Evolutionary conservation across 2,113 vertebrate genomes (phyloP).

Genomic region (Trichomycterus rosablanca): DNA sequence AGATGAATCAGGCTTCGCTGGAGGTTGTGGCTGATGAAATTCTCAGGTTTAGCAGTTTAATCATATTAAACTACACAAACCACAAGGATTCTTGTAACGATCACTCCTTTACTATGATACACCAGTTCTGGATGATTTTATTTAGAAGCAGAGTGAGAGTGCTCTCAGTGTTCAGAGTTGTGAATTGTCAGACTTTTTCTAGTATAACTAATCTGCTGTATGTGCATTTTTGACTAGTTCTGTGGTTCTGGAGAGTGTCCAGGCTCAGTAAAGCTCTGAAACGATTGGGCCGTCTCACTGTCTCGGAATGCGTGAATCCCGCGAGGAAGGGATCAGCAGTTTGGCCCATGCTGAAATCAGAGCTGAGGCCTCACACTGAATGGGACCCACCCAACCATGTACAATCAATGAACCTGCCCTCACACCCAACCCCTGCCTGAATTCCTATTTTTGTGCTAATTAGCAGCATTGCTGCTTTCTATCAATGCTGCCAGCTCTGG

Average conservation of each 20-base stretch:
- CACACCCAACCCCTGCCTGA: neutral
- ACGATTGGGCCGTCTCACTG: conserved; percentile 23
- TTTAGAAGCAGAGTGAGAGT: no score
- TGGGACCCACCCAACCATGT: conserved; percentile 12
- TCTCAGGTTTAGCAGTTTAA: no score
- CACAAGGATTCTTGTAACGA: no score
- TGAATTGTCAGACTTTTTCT: no score
- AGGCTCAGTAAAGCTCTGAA: conserved; percentile 14
- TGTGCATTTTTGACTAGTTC: conserved; percentile 12
- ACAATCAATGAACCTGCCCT: conserved; percentile 21
- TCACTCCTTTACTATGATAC: no score
- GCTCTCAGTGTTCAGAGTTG: no score
- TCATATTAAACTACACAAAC: no score
- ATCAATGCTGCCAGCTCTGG: conserved; percentile 8
- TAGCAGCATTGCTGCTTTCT: conserved; percentile 24
- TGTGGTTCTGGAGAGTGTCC: conserved; percentile 34
- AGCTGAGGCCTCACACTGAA: conserved; percentile 31
- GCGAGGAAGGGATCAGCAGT: conserved; percentile 17
- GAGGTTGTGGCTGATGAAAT: no score
- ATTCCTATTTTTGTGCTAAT: conserved; percentile 21
- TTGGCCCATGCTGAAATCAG: conserved; percentile 24
- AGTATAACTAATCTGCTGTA: no score
- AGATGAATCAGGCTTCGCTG: no score
- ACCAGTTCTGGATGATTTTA: no score
- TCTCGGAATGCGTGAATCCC: conserved; percentile 35